Conservation (phyloP, 2,113 vertebrate species). For the Motacilla alba region DNA sequence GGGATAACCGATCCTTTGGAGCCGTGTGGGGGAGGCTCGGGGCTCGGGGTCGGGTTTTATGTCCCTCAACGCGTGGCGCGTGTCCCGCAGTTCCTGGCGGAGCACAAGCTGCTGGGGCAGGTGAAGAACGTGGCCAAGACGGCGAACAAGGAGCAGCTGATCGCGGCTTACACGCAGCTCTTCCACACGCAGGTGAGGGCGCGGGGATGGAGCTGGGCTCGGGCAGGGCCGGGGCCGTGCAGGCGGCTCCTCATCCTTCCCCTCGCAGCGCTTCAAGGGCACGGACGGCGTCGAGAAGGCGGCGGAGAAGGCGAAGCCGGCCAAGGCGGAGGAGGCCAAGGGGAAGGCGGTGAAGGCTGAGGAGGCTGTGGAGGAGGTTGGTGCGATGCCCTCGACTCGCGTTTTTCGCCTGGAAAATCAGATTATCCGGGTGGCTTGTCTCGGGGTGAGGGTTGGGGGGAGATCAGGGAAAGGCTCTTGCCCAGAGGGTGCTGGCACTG, state of each 20-base stretch:
- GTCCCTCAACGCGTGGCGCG: rapidly evolving
- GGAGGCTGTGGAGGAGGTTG: conserved; percentile 85
- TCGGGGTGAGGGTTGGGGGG: not conserved
- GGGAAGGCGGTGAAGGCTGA: conserved; percentile 80
- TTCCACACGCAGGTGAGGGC: conserved; percentile 85
- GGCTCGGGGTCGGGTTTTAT: too few relatives aligned
- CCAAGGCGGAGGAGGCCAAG: conserved; percentile 83
- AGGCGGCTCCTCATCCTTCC: not conserved
- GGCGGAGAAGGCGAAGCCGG: conserved; percentile 80
- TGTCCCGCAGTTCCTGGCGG: conserved; percentile 85
- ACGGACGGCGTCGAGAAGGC: conserved; percentile 80
- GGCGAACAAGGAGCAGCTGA: conserved; percentile 91
- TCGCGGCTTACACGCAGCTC: conserved; percentile 87
- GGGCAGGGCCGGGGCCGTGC: not conserved
- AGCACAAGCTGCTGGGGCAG: conserved; percentile 91
- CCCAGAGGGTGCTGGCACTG: not conserved
- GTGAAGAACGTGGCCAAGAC: conserved; percentile 95
- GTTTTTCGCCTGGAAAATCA: not conserved
- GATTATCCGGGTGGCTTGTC: rapidly evolving
- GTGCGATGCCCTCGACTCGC: not conserved
- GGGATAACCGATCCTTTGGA: rapidly evolving
- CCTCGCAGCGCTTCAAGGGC: conserved; percentile 86
- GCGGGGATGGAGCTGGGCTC: rapidly evolving
- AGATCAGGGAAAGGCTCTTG: rapidly evolving
- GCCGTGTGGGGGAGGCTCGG: rapidly evolving